A percentile compares a stretch with the other conserved stretches of the same genome.
These are phyloP conservation scores for Lamprotornis superbus DNA, from an alignment of 2,113 vertebrate species.

Conservation along the genomic window DNA sequence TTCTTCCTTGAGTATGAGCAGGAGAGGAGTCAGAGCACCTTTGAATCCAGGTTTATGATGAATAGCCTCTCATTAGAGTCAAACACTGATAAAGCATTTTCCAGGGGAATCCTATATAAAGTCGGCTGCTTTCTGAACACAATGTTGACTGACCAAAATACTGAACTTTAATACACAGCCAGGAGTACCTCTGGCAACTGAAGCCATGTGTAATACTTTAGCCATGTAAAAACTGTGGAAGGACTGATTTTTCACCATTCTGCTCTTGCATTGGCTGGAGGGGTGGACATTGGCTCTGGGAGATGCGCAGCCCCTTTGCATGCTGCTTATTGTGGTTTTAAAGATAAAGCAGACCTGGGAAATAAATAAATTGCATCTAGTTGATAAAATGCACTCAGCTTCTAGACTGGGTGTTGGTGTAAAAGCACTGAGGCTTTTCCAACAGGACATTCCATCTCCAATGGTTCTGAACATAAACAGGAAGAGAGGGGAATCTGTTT, in stretches of 20 bases:
- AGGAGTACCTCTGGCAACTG: background rate
- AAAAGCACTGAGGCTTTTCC: background rate
- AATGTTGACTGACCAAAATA: background rate
- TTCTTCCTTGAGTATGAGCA: background rate
- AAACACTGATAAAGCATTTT: background rate
- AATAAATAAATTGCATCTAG: background rate
- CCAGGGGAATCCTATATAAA: background rate
- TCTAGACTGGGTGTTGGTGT: background rate
- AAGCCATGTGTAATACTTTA: background rate
- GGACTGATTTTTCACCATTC: background rate
- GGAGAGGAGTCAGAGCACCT: constrained; percentile 17
- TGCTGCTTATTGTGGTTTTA: background rate
- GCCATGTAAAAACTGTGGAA: background rate
- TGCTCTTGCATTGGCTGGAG: background rate
- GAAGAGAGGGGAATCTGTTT: background rate
- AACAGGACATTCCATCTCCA: background rate
- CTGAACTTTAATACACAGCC: background rate
- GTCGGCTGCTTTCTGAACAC: background rate
- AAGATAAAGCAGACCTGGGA: background rate
- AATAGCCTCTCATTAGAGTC: background rate
- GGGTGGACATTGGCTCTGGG: background rate
- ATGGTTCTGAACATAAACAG: background rate
- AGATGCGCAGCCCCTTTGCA: background rate
- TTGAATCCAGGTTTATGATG: background rate
- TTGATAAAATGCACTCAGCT: background rate